Evolutionary conservation across 2,113 vertebrate genomes (phyloP).

Genomic region (Zeus faber): DNA sequence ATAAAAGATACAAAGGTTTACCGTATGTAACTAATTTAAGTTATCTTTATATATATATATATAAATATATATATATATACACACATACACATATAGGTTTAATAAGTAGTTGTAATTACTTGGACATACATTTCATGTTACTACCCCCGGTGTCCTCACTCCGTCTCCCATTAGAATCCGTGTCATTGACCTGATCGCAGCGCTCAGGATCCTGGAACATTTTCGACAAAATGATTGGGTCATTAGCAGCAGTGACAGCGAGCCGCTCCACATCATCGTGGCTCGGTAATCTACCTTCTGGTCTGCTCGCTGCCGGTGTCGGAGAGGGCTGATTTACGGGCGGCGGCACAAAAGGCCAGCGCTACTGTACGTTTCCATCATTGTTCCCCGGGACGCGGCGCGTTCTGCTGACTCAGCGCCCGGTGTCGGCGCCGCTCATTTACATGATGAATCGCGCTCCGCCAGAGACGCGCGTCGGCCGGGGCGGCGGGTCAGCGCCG

Average conservation of each 20-base stretch:
- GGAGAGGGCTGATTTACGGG: neutral
- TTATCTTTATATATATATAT: too few relatives aligned
- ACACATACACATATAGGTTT: too few relatives aligned
- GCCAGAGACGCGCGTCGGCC: too few relatives aligned
- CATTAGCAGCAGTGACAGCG: slow-evolving; percentile 7
- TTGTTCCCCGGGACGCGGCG: neutral
- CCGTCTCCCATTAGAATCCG: neutral
- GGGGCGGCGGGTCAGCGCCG: neutral
- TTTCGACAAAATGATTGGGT: slow-evolving; percentile 6
- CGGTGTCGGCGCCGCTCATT: neutral
- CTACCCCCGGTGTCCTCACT: too few relatives aligned
- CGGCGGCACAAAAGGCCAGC: neutral
- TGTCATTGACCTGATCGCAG: slow-evolving; percentile 1
- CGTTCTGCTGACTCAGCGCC: slow-evolving; percentile 34
- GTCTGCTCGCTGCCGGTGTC: slow-evolving; percentile 4
- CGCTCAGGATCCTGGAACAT: too few relatives aligned
- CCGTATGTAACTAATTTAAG: too few relatives aligned
- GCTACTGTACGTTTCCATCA: slow-evolving; percentile 4
- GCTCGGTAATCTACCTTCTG: slow-evolving; percentile 7
- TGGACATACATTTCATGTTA: too few relatives aligned
- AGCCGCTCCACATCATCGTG: neutral
- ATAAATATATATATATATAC: too few relatives aligned
- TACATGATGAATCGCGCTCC: slow-evolving; percentile 23
- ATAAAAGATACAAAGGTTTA: too few relatives aligned
- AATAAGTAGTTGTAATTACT: too few relatives aligned